Percentiles rank a stretch among this genome's conserved stretches.
phyloP scores from a whole-genome alignment of 2,797 vertebrate genomes.

The Crenuchus spilurus region DNA sequence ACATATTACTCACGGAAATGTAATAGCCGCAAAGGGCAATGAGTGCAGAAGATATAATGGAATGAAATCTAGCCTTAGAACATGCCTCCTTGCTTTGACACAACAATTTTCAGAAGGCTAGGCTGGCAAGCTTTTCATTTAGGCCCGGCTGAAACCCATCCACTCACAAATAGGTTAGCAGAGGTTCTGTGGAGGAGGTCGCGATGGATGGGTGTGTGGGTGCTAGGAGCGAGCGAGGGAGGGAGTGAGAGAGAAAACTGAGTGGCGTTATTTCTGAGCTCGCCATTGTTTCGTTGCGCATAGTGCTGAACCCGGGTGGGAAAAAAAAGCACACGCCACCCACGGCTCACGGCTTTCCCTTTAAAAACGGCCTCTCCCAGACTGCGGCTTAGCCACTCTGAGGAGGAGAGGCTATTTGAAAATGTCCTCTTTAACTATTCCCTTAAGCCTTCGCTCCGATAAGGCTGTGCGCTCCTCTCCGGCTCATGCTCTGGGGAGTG shows the following conservation, averaged over 20 bases:
- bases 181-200: conserved; percentile 49
- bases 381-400: conserved; percentile 53
- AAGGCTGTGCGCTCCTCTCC: conserved; percentile 47
- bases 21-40: conserved; percentile 14
- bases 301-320: conserved; percentile 46
- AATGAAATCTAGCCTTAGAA: not conserved
- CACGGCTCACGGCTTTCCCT: conserved; percentile 36
- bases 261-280: conserved; percentile 46
- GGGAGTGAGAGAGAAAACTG: conserved; percentile 10
- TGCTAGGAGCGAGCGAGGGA: conserved; percentile 38
- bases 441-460: conserved; percentile 65
- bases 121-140: conserved; percentile 48
- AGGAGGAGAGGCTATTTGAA: conserved; percentile 61
- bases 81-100: conserved; percentile 48
- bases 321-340: conserved; percentile 57
- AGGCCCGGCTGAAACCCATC: conserved; percentile 39
- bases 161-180: conserved; percentile 51
- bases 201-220: conserved; percentile 54
- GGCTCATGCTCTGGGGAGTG: conserved; percentile 52
- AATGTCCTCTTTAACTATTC: conserved; percentile 60
- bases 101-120: conserved; percentile 57
- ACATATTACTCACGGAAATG: not conserved
- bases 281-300: conserved; percentile 49
- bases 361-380: conserved; percentile 52
- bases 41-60: not conserved